Percentiles rank a stretch among this genome's conserved stretches.
These are phyloP conservation scores for Drosophila guanche DNA, from an alignment of 1,140 invertebrate genomes.

Conservation along the genomic window DNA sequence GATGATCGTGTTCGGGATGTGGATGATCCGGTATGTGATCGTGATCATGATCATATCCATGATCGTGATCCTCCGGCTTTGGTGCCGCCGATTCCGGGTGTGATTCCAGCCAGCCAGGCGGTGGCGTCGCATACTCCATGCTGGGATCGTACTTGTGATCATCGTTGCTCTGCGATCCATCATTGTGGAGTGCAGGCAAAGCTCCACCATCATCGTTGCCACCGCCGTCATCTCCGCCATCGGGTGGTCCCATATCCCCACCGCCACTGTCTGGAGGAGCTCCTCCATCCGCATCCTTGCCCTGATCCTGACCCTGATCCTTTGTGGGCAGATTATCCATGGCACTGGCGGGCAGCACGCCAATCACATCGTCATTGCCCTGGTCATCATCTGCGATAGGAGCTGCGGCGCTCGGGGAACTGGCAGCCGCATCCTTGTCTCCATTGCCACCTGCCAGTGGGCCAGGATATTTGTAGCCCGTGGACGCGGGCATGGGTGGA, in stretches of 20 bases:
- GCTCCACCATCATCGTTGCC: conserved; percentile 20
- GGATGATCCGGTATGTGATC: conserved; percentile 32
- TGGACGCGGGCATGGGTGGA: conserved; percentile 23
- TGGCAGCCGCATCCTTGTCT: conserved; percentile 59
- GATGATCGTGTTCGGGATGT: conserved; percentile 60
- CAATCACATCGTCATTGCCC: conserved; percentile 68
- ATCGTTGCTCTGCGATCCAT: conserved; percentile 43
- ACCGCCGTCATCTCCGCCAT: conserved; percentile 17
- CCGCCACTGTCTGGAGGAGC: conserved; percentile 7
- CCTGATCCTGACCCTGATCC: conserved; percentile 27
- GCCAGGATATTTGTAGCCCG: conserved; percentile 63
- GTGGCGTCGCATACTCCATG: conserved; percentile 78
- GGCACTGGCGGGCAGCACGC: conserved; percentile 74
- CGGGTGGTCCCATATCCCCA: conserved; percentile 16
- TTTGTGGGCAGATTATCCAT: conserved; percentile 53
- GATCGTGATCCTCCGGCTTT: conserved; percentile 54
- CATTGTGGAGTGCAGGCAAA: conserved; percentile 48
- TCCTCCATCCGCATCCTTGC: conserved; percentile 36
- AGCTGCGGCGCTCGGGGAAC: conserved; percentile 29
- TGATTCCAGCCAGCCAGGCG: conserved; percentile 72
- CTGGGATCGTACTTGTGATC: conserved; percentile 70
- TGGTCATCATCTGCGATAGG: conserved; percentile 52
- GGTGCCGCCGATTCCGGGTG: conserved; percentile 69
- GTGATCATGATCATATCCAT: conserved; percentile 33
- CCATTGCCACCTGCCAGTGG: conserved; percentile 46